Evolutionary conservation across 2,888 invertebrate species (phyloP).

Genomic region (Loripinus fragilis): DNA sequence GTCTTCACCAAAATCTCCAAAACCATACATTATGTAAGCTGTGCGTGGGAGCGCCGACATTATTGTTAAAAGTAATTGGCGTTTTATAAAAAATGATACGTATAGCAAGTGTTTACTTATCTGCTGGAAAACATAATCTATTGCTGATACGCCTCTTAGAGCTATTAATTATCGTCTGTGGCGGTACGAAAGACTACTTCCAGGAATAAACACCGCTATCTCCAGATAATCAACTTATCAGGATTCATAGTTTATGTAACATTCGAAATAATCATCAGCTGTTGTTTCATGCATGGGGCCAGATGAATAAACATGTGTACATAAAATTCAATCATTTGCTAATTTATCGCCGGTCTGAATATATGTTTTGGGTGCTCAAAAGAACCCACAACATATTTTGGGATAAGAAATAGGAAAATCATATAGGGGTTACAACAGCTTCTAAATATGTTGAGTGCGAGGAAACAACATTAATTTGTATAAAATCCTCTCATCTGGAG

Average conservation of each 20-base stretch:
- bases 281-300: not conserved
- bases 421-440: too few species aligned
- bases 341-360: too few species aligned
- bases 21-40: not conserved
- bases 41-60: constrained; percentile 10
- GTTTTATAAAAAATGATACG: constrained; percentile 9
- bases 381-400: too few species aligned
- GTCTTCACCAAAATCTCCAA: too few species aligned
- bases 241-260: not conserved
- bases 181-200: not conserved
- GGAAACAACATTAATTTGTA: too few species aligned
- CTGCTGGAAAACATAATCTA: constrained; percentile 21
- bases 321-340: too few species aligned
- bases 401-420: too few species aligned
- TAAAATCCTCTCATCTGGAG: too few species aligned
- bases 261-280: not conserved
- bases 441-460: too few species aligned
- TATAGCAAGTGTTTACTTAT: constrained; percentile 47
- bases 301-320: too few species aligned
- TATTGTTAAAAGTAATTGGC: constrained; percentile 15
- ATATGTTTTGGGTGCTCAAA: too few species aligned
- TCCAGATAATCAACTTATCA: not conserved
- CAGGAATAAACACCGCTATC: not conserved
- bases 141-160: constrained; percentile 16
- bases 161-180: constrained; percentile 19